A percentile compares a stretch with the other conserved stretches of the same genome.
phyloP scores from a whole-genome alignment of 2,113 vertebrate species.

The Puma concolor region DNA sequence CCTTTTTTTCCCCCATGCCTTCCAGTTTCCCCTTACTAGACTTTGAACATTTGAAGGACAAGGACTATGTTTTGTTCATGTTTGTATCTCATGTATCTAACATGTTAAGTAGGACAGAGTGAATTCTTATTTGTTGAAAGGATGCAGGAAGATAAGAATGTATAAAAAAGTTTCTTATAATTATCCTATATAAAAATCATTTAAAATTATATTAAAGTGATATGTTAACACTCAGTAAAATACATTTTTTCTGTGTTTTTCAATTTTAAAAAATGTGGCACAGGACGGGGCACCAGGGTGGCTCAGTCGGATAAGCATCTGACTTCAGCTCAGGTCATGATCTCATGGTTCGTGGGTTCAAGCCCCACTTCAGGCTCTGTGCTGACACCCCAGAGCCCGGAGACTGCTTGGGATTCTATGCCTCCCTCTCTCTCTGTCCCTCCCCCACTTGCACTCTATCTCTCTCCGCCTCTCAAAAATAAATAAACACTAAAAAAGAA shows the following conservation, averaged over 20 bases:
- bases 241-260: background rate
- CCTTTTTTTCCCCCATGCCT: background rate
- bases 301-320: too few species aligned
- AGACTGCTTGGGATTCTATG: too few species aligned
- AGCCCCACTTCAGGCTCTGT: too few species aligned
- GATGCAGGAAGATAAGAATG: background rate
- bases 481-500: too few species aligned
- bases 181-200: background rate
- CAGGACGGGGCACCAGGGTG: too few species aligned
- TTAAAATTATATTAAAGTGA: background rate
- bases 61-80: background rate
- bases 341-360: too few species aligned
- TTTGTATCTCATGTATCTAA: background rate
- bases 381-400: too few species aligned
- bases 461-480: too few species aligned
- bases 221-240: background rate
- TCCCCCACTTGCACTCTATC: too few species aligned
- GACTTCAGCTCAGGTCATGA: too few species aligned
- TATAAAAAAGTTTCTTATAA: background rate
- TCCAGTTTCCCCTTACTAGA: background rate
- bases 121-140: background rate
- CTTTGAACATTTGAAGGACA: background rate
- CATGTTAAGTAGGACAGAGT: background rate
- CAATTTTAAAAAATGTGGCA: background rate
- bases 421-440: too few species aligned